Conservation (phyloP, 2,888 invertebrate species). For the Hydropsyche betteni region DNA sequence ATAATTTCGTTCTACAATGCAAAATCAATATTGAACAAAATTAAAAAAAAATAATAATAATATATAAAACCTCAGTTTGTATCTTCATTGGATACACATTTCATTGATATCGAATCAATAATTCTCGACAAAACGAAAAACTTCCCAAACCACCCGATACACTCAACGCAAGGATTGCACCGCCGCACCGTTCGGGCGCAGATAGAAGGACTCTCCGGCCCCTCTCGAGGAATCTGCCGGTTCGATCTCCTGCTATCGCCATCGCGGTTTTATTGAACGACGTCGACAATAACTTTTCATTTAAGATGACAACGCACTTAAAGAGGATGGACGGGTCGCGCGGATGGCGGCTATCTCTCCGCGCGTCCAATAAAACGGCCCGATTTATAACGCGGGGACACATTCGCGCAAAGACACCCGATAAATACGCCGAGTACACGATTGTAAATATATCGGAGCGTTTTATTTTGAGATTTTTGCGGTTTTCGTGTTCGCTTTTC, state of each 20-base stretch:
- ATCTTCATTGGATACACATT: too few relatives aligned
- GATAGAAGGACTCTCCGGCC: too few relatives aligned
- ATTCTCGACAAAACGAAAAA: too few relatives aligned
- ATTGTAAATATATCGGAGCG: constrained; percentile 15
- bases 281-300: constrained; percentile 48
- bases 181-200: not conserved
- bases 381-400: constrained; percentile 48
- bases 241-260: not conserved
- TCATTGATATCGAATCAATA: too few relatives aligned
- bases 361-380: constrained; percentile 49
- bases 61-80: too few relatives aligned
- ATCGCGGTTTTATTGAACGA: constrained; percentile 22
- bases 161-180: not conserved
- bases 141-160: too few relatives aligned
- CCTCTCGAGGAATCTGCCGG: not conserved
- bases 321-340: constrained; percentile 44
- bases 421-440: not conserved
- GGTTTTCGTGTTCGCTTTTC: too few relatives aligned
- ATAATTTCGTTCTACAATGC: too few relatives aligned
- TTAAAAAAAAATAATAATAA: too few relatives aligned
- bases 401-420: constrained; percentile 17
- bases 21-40: too few relatives aligned
- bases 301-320: constrained; percentile 51
- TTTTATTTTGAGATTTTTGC: too few relatives aligned
- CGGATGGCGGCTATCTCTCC: constrained; percentile 48